Evolutionary conservation across 2,888 invertebrate species (phyloP), one percentile per base, ranked within the genome.

Genomic region (Reticulitermes lucifugus): DNA sequence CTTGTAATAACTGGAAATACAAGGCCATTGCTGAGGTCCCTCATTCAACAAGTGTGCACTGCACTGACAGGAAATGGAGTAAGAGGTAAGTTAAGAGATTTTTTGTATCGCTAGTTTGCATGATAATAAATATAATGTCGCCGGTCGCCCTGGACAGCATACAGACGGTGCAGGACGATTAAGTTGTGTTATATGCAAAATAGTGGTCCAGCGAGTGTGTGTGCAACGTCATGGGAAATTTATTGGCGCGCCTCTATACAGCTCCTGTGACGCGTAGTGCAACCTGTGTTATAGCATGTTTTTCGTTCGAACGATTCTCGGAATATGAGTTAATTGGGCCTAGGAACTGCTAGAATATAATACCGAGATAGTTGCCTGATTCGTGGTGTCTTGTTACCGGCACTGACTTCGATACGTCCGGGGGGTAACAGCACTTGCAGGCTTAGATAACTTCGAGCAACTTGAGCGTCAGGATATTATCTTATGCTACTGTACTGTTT

Each of bases 1-100:
- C 7, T 73, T 73, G 41, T 73, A 41, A 41, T 41, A 73, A 73
- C 73, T 73, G 35, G 41, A 73, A 73, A 73, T 73, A 41, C 73
- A 73, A 35, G 14, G 14, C 35, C 21, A 25, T 21, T 73, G 21
- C 12, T 18, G 35, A 25, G 73, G 14, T 29, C 41, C 73, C 7
- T 14, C 41, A 41, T 14, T 73, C 73, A 41, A 29, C 73, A 73
- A 73, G 21, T 35, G 73, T 73, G 73, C 41, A 21, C 41, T 73
- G 35, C 73, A 73, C 73, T 41, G 73, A 6, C 73, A 6, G 41
- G 73, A 73, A 35, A 73, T 41, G 41, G 46, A 3, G 3, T 41
- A 73, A 73, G 41, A 73, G 14, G 29, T 35, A 71, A 71, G 25
- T 73, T 73, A 73, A 14, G 4, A 14, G 18, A 0, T 7, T 70